These are phyloP conservation scores for Aspidiotus rigidus DNA, from an alignment of 2,888 invertebrate species.

Conservation along the genomic window DNA sequence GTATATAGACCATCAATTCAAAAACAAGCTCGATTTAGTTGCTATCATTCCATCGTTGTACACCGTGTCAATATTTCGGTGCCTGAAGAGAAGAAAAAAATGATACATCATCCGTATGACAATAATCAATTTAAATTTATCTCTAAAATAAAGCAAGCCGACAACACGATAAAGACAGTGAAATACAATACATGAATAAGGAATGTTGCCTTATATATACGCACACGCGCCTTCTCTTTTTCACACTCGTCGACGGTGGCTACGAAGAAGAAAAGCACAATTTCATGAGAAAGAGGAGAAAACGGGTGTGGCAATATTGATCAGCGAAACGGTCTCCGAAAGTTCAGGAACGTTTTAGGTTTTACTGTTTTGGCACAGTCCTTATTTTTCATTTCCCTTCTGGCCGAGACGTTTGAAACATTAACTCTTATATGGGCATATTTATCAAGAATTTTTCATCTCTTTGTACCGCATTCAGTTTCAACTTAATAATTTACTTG, in stretches of 20 bases:
- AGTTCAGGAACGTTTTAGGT: conserved; percentile 30
- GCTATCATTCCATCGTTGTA: no score
- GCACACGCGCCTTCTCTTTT: conserved; percentile 31
- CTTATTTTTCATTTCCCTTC: conserved; percentile 25
- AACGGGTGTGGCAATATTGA: conserved; percentile 33
- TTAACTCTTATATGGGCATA: conserved; percentile 5
- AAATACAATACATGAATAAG: neutral
- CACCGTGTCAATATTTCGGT: no score
- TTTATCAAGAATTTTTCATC: conserved; percentile 18
- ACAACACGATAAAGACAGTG: no score
- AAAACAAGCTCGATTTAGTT: no score
- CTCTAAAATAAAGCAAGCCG: no score
- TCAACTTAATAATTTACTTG: no score
- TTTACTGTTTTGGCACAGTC: conserved; percentile 26
- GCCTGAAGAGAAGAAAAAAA: no score
- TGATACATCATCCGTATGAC: no score
- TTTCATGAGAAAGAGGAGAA: conserved; percentile 31
- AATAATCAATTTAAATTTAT: no score
- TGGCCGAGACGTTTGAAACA: conserved; percentile 5
- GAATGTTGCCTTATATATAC: conserved; percentile 22
- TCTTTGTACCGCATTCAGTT: conserved; percentile 5
- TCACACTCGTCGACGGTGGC: conserved; percentile 20
- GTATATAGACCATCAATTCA: no score
- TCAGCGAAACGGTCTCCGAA: conserved; percentile 31
- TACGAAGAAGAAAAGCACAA: conserved; percentile 19